These are phyloP conservation scores for Sweltsa coloradensis DNA, from an alignment of 1,140 invertebrate species.

Conservation along the genomic window DNA sequence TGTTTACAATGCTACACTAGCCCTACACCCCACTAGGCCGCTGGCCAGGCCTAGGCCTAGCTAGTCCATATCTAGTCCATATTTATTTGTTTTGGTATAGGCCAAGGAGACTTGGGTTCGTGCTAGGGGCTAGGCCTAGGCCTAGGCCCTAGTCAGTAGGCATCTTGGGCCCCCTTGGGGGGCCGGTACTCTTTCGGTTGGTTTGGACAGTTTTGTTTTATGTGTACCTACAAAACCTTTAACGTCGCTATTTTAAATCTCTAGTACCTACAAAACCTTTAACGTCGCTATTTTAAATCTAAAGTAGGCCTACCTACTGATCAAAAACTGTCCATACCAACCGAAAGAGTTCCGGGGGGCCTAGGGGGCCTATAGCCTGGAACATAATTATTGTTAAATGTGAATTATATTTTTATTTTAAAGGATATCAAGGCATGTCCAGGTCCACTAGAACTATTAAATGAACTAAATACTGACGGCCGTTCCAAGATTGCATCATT, in stretches of 20 bases:
- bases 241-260: conserved; percentile 10
- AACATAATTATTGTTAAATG: not conserved
- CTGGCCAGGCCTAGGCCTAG: conserved; percentile 9
- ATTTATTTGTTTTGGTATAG: no score
- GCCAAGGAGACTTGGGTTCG: no score
- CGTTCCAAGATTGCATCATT: conserved; percentile 48
- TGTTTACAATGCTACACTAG: conserved; percentile 2
- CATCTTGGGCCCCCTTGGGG: no score
- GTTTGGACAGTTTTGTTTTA: no score
- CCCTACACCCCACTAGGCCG: not conserved
- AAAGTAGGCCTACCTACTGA: no score
- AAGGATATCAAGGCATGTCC: conserved; percentile 55
- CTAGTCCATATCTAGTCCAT: no score
- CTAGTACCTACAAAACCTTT: not conserved
- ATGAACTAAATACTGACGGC: conserved; percentile 58
- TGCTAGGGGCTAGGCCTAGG: no score
- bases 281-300: conserved; percentile 3
- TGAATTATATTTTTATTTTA: conserved; percentile 13
- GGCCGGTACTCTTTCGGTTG: no score
- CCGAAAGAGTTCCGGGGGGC: no score
- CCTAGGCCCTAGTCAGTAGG: no score
- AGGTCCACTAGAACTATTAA: conserved; percentile 50
- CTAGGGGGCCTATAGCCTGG: not conserved
- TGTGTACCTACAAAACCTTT: no score
- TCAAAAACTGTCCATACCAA: no score